phyloP scores from a whole-genome alignment of 2,113 vertebrate species.

The Saguinus midas region DNA sequence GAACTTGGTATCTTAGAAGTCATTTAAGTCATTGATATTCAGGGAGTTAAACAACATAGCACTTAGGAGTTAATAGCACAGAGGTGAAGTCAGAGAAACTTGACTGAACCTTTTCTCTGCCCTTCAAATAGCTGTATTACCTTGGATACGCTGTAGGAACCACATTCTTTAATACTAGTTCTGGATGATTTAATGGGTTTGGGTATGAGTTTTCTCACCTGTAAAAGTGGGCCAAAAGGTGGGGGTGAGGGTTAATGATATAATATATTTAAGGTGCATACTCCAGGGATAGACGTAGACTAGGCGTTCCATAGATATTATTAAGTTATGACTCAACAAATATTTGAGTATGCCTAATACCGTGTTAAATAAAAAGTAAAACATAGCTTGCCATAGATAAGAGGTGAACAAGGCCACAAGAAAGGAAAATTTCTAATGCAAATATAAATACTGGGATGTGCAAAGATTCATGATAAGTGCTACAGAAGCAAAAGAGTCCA shows the following conservation, averaged over 20 bases:
- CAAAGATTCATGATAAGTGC: background rate
- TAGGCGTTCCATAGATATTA: background rate
- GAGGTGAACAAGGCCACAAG: background rate
- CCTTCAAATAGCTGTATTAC: background rate
- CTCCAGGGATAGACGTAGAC: background rate
- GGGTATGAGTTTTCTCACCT: slow-evolving; percentile 38
- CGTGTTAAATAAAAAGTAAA: slow-evolving; percentile 33
- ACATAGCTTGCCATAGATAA: background rate
- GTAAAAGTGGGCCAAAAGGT: background rate
- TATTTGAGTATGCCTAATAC: slow-evolving; percentile 53
- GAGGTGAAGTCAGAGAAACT: background rate
- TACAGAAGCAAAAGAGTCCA: background rate
- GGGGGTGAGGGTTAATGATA: slow-evolving; percentile 6
- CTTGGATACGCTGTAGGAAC: background rate
- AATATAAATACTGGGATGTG: background rate
- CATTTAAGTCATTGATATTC: background rate
- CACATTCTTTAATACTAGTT: background rate
- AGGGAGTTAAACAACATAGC: background rate
- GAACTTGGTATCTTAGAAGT: background rate
- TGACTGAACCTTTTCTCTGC: background rate
- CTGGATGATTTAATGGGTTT: background rate
- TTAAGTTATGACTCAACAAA: slow-evolving; percentile 50
- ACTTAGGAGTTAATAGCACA: background rate
- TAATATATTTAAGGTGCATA: background rate
- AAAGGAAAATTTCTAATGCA: background rate